These are phyloP conservation scores for Hirtodrosophila confusa DNA, from an alignment of 2,888 invertebrate species.

Conservation along the genomic window DNA sequence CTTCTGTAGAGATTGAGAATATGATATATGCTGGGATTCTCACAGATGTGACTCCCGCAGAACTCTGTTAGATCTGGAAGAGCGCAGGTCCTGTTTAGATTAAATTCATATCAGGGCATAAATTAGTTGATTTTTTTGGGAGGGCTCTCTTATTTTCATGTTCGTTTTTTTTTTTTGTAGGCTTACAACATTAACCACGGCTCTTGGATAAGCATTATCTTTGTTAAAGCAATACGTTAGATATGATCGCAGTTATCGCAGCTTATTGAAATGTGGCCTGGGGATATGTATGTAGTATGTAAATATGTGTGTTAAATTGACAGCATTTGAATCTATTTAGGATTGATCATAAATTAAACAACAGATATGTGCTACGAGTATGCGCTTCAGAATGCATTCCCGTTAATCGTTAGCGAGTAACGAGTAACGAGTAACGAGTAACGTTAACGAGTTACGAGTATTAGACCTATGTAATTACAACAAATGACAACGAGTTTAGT, in stretches of 20 bases:
- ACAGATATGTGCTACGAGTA: slow-evolving; percentile 39
- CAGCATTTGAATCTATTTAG: no score
- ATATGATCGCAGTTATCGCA: slow-evolving; percentile 43
- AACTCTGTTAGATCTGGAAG: slow-evolving; percentile 64
- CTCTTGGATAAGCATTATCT: slow-evolving; percentile 37
- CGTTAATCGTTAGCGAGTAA: slow-evolving; percentile 1
- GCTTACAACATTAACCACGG: slow-evolving; percentile 56
- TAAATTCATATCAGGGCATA: slow-evolving; percentile 61
- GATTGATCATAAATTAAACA: slow-evolving; percentile 29
- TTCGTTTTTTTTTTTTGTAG: slow-evolving; percentile 11
- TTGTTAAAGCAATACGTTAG: slow-evolving; percentile 45
- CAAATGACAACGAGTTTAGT: slow-evolving; percentile 67
- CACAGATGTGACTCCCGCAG: slow-evolving; percentile 81
- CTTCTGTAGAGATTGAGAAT: slow-evolving; percentile 67
- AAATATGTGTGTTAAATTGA: slow-evolving; percentile 25
- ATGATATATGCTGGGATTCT: slow-evolving; percentile 43
- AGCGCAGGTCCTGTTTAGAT: slow-evolving; percentile 79
- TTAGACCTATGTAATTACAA: slow-evolving; percentile 59
- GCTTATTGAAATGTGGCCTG: slow-evolving; percentile 7
- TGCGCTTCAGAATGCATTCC: neutral
- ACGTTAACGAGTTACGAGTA: slow-evolving; percentile 11
- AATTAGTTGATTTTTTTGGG: slow-evolving; percentile 25
- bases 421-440: slow-evolving; percentile 4
- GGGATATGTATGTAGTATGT: slow-evolving; percentile 38
- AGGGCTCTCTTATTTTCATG: slow-evolving; percentile 2